phyloP scores from a whole-genome alignment of 1,140 invertebrate genomes.

The Platyscapa corneri region DNA sequence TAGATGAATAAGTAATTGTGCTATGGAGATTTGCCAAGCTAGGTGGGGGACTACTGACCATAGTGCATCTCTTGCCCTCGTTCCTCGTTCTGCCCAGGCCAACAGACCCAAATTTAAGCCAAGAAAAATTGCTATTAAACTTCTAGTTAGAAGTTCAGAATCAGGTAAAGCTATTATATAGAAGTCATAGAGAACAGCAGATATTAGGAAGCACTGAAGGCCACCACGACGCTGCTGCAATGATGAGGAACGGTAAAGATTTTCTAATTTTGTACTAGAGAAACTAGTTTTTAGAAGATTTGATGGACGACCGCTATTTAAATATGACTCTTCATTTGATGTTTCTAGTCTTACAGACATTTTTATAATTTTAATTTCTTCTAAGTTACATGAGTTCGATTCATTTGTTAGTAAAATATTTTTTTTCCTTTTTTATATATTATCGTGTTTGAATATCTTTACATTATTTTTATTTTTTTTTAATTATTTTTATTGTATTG shows the following conservation, averaged over 20 bases:
- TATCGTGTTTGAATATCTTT: no score
- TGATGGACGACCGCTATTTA: constrained; percentile 69
- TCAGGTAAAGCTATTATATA: constrained; percentile 75
- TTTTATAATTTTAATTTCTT: constrained; percentile 29
- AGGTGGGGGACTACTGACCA: constrained; percentile 78
- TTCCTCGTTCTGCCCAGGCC: constrained; percentile 72
- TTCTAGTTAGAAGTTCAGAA: constrained; percentile 75
- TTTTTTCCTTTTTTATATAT: no score
- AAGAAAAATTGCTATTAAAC: constrained; percentile 74
- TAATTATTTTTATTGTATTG: background rate
- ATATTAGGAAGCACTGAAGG: constrained; percentile 83
- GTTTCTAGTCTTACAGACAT: constrained; percentile 60
- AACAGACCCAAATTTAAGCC: constrained; percentile 75
- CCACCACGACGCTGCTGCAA: constrained; percentile 84
- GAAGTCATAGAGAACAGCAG: constrained; percentile 80
- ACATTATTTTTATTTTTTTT: no score
- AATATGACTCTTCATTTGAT: constrained; percentile 72
- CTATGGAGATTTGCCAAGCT: constrained; percentile 78
- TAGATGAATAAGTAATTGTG: constrained; percentile 77
- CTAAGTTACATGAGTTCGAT: background rate
- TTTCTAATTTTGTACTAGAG: constrained; percentile 76
- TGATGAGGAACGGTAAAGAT: constrained; percentile 84
- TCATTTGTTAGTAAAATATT: no score
- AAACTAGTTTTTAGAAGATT: constrained; percentile 70
- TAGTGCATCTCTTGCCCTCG: constrained; percentile 66